These are phyloP conservation scores for Zaprionus tsacasi DNA, from an alignment of 1,140 invertebrate genomes.

Conservation along the genomic window DNA sequence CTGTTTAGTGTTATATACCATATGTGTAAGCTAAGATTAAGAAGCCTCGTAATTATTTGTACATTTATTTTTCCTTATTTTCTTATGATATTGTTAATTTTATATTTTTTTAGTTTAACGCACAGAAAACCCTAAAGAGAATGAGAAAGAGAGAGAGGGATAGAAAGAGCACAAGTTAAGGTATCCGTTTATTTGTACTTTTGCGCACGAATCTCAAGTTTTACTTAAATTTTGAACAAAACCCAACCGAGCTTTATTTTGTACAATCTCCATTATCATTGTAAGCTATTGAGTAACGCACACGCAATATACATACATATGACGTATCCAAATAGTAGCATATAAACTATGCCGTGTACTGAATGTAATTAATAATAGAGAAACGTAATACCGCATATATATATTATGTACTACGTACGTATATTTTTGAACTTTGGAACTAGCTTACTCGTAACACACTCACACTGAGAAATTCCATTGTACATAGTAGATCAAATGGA, in stretches of 20 bases:
- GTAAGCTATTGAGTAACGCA: constrained; percentile 40
- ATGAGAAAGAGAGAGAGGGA: constrained; percentile 2
- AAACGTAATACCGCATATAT: constrained; percentile 6
- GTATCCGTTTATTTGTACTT: neutral
- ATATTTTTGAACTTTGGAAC: constrained; percentile 43
- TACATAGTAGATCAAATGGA: constrained; percentile 26
- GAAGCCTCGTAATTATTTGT: constrained; percentile 34
- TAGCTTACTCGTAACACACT: constrained; percentile 6
- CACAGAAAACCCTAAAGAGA: constrained; percentile 20
- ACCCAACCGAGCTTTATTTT: constrained; percentile 66
- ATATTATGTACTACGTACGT: constrained; percentile 12
- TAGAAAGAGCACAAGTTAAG: neutral
- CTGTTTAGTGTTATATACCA: constrained; percentile 40
- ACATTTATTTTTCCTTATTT: constrained; percentile 29
- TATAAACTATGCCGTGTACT: constrained; percentile 61
- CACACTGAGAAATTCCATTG: constrained; percentile 17
- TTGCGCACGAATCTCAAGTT: constrained; percentile 54
- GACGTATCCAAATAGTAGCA: constrained; percentile 77
- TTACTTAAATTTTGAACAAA: constrained; percentile 61
- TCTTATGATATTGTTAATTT: constrained; percentile 25
- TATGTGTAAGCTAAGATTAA: constrained; percentile 31
- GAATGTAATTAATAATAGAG: constrained; percentile 41
- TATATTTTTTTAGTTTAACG: constrained; percentile 18
- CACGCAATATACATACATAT: constrained; percentile 57
- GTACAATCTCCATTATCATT: constrained; percentile 45